Conservation (phyloP, 2,797 vertebrate species). For the Diglossa cyanea region DNA sequence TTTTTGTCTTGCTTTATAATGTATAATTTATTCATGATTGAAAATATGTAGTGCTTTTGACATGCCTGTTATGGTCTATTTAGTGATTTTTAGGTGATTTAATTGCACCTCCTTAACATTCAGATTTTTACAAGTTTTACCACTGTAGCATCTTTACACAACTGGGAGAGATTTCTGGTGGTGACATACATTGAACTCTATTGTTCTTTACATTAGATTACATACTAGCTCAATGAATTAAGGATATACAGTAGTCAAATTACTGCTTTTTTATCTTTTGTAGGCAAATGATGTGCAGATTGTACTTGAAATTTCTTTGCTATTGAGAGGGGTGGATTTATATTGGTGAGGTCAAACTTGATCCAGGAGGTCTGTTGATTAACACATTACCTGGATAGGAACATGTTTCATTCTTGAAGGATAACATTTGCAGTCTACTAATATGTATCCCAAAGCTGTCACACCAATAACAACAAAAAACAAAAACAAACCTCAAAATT, state of each 20-base stretch:
- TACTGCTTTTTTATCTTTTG: not conserved
- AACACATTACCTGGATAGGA: not conserved
- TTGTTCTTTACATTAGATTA: not conserved
- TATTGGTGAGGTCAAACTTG: not conserved
- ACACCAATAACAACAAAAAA: not conserved
- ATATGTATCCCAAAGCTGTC: not conserved
- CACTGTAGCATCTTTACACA: not conserved
- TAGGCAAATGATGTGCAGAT: not conserved
- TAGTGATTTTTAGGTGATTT: not conserved
- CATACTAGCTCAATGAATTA: not conserved
- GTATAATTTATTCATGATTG: not conserved
- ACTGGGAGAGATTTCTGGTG: not conserved
- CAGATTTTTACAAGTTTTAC: not conserved
- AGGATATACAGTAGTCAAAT: rapidly evolving
- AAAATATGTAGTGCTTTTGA: not conserved
- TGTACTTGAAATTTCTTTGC: not conserved
- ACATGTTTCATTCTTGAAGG: not conserved
- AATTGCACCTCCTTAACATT: not conserved
- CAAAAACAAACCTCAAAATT: not conserved
- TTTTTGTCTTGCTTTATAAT: not conserved
- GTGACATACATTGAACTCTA: not conserved
- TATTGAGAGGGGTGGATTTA: not conserved
- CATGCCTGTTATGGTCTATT: not conserved
- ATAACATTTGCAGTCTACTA: not conserved
- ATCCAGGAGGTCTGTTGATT: not conserved